Base-by-base conservation (phyloP, 2,888 invertebrate species). In the Spisula solida region DNA sequence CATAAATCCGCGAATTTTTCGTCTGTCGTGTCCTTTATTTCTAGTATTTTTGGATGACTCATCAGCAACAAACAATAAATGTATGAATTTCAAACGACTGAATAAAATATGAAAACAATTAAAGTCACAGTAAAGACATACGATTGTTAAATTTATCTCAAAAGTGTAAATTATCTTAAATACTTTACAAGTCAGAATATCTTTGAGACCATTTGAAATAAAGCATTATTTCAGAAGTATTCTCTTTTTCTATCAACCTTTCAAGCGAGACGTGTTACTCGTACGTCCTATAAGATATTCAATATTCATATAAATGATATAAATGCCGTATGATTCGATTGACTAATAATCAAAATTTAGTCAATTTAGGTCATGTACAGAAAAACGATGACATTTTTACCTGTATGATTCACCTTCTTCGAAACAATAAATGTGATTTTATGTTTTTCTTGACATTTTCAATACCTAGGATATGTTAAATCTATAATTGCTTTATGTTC, bases 381-480 rank as follows among this genome's bases (percentile, higher is more conserved):
- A 85, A 85, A 83, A 85, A 85, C 56, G 14, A 55, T 29, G 55
- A 79, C 85, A 85, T 85, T 85, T 85, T 85, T 85, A 79, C 56
- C 12, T n/a, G n/a, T 85, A 85, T 85, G 85, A 85, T 79, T 85
- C 85, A 85, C 79, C 48, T 55, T 56, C 34, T 55, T 79, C 34
- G 10, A 34, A 85, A 85, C 85, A 85, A 85, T 85, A 56, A 85
- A 78, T 85, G 85, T 55, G 51, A 79, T 85, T 85, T 79, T 55
- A 85, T 79, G 85, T 85, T 79, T 79, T 79, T 85, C 78, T 85
- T 85, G 85, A 85, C 85, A 85, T 85, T 85, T 85, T 85, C 85
- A 41, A 85, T 85, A 85, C 60, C 56, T 79, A 79, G 85, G 79
- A 85, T 79, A 79, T 79, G 85, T 85, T 48, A 79, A 56, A 56